Evolutionary conservation across 35 echinoderm and acorn worm genomes (phyloP).

Genomic region (Apostichopus californicus): DNA sequence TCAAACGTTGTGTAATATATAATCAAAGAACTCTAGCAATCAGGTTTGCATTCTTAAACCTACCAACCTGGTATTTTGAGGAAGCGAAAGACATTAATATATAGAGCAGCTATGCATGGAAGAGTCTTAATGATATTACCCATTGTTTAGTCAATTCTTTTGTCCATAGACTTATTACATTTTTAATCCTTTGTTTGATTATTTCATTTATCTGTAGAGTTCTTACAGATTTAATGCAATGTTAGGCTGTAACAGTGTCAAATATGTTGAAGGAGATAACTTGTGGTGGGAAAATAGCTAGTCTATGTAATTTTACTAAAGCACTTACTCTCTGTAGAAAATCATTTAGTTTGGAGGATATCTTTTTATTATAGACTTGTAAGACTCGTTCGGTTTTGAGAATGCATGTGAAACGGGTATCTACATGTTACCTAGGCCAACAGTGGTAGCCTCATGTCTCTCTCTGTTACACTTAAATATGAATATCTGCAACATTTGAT

Average conservation of each 20-base stretch:
- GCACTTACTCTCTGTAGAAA: neutral
- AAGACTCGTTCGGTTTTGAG: neutral
- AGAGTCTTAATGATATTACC: too few relatives aligned
- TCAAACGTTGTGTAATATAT: neutral
- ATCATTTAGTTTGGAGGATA: neutral
- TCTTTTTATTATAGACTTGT: too few relatives aligned
- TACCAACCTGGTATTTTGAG: too few relatives aligned
- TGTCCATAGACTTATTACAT: too few relatives aligned
- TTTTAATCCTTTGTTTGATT: neutral
- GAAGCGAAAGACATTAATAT: too few relatives aligned
- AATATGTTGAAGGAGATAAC: neutral
- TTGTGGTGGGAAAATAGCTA: neutral
- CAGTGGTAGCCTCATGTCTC: neutral
- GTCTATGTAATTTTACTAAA: too few relatives aligned
- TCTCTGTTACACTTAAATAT: too few relatives aligned
- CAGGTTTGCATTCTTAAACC: too few relatives aligned
- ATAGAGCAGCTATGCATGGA: too few relatives aligned
- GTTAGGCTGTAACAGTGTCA: neutral
- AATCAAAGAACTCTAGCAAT: neutral
- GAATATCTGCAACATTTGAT: too few relatives aligned
- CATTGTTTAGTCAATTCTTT: too few relatives aligned
- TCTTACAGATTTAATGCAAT: neutral
- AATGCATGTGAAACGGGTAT: neutral
- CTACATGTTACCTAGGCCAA: neutral
- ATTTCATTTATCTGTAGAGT: neutral